Base-by-base conservation (phyloP, 1,140 invertebrate species). In the Leptinotarsa undecemlineata region DNA sequence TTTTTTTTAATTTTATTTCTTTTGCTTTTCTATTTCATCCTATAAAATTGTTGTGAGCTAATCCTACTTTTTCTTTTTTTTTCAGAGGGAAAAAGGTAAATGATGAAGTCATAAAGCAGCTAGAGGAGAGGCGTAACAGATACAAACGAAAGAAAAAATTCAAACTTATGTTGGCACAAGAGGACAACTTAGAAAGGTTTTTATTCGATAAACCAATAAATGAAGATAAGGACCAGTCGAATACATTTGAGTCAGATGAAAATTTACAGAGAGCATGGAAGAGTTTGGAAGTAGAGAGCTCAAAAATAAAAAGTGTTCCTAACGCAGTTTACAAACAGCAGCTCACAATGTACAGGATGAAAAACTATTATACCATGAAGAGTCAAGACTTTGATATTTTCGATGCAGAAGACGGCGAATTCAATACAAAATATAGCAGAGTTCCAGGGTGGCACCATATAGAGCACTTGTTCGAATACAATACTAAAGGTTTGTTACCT, bases 41-140 rank as follows among this genome's bases (percentile, higher is more conserved):
- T 42, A 42, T 42, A 42, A 11, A 42, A 42, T 42, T 42, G 33
- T 33, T 33, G 2, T 42, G 33, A 3, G 8, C 8, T 11, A 42
- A 42, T 42, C 33, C 3, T 42, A 42, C 33, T 11, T 42, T 11
- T 11, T 11, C 8, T 42, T 57, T 57, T 21, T 11, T 61, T 60
- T 57, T n/a, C 51, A 72, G 71, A 20, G 71, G 71, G 15, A 48
- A 47, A 14, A 20, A 26, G 3, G 11, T 72, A 48, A 47, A 72
- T 72, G 20, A 47, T 6, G 47, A 72, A 19, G 62, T 33, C 3
- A 21, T 72, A 8, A 21, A 64, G 15, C 68, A 69, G 42, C 69
- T 79, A n/a, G 78, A 79, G 64, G 78, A 79, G 48, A 21, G 78
- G 23, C 48, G 76, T 63, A 79, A 79, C 33, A 51, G 75, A 64